These are phyloP conservation scores for Eretmochelys imbricata DNA, from an alignment of 2,113 vertebrate species.

Conservation along the genomic window DNA sequence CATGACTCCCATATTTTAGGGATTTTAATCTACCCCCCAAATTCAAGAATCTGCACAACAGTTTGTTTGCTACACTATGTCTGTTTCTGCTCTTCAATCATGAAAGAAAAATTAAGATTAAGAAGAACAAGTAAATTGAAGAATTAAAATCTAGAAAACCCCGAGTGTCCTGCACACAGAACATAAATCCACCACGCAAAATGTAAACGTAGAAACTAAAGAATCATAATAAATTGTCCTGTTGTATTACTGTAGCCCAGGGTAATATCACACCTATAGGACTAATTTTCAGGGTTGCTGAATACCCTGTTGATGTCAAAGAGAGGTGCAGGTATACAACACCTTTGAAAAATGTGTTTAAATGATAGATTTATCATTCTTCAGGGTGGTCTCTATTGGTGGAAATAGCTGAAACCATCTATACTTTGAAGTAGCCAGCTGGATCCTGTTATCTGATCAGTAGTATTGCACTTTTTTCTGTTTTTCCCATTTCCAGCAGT, in stretches of 20 bases:
- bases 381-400: background rate
- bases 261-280: background rate
- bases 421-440: constrained; percentile 69
- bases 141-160: background rate
- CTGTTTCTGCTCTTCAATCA: too few species aligned
- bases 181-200: background rate
- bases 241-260: constrained; percentile 1
- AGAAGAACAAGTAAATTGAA: background rate
- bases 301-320: constrained; percentile 16
- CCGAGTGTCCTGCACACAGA: background rate
- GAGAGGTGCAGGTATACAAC: constrained; percentile 30
- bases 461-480: constrained; percentile 31
- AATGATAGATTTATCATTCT: background rate
- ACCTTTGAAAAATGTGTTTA: constrained; percentile 24
- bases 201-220: background rate
- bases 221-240: background rate
- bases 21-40: background rate
- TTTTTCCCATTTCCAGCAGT: constrained; percentile 58
- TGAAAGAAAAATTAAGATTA: background rate
- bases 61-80: too few species aligned
- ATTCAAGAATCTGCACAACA: background rate
- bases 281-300: constrained; percentile 24
- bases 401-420: constrained; percentile 40
- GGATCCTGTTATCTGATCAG: constrained; percentile 64
- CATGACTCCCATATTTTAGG: background rate